phyloP scores from a whole-genome alignment of 2,113 vertebrate species.

The Bubo scandiacus region DNA sequence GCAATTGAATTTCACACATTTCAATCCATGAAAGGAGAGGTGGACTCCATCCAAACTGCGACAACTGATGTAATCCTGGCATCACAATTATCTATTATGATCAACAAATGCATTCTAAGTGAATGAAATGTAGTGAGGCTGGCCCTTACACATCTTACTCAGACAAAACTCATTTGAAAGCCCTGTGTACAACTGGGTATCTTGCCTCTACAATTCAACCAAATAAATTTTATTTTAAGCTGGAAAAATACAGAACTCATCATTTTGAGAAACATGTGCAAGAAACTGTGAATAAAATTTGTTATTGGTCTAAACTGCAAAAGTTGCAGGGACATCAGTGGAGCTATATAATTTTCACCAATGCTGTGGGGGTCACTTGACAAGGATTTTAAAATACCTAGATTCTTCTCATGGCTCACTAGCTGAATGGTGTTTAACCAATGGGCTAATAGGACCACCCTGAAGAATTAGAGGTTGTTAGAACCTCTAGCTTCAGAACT shows the following conservation, averaged over 20 bases:
- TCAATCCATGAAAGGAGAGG: slow-evolving; percentile 14
- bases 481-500: not conserved
- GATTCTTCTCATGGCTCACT: not conserved
- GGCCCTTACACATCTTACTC: not conserved
- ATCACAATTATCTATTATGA: not conserved
- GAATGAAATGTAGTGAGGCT: not conserved
- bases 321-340: not conserved
- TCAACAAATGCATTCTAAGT: not conserved
- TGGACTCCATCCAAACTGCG: not conserved
- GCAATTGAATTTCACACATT: slow-evolving; percentile 39
- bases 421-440: not conserved
- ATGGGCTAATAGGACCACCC: not conserved
- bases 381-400: not conserved
- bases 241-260: not conserved
- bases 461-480: not conserved
- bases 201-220: not conserved
- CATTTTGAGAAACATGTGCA: not conserved
- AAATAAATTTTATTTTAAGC: not conserved
- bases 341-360: not conserved
- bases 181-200: not conserved
- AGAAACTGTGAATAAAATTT: not conserved
- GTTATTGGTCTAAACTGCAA: not conserved
- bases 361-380: not conserved
- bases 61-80: slow-evolving; percentile 8
- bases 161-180: not conserved